A percentile compares a stretch with the other conserved stretches of the same genome.
phyloP scores from a whole-genome alignment of 2,888 invertebrate species.

The Drepanosiphum platanoidis region DNA sequence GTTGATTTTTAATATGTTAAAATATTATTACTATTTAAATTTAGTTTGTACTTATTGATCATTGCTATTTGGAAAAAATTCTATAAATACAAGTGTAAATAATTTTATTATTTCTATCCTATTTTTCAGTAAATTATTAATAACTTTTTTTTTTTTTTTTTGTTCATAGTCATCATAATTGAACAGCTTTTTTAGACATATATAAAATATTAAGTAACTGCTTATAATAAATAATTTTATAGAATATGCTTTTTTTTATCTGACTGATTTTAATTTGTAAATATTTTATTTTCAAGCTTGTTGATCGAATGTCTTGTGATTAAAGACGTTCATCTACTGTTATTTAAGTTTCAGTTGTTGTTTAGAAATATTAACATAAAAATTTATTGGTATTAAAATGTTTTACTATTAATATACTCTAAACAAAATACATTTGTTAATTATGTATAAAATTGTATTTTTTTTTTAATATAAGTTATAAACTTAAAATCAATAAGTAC shows the following conservation, averaged over 20 bases:
- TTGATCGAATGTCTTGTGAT: not conserved
- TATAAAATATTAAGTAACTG: not conserved
- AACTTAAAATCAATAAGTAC: too few relatives aligned
- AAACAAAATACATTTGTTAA: not conserved
- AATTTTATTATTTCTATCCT: slow-evolving; percentile 19
- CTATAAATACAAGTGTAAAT: slow-evolving; percentile 1
- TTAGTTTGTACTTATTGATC: not conserved
- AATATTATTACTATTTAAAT: not conserved
- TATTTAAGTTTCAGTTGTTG: slow-evolving; percentile 18
- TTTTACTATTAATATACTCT: not conserved
- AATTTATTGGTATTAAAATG: slow-evolving; percentile 8
- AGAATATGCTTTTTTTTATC: slow-evolving; percentile 5
- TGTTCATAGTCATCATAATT: slow-evolving; percentile 6
- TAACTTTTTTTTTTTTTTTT: not conserved
- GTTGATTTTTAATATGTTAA: not conserved
- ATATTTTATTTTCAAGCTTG: slow-evolving; percentile 12
- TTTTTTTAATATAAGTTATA: too few relatives aligned
- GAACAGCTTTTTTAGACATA: slow-evolving; percentile 1
- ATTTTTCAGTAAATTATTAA: slow-evolving; percentile 1
- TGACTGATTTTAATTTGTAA: slow-evolving; percentile 12
- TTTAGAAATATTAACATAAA: slow-evolving; percentile 25
- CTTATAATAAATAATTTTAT: not conserved
- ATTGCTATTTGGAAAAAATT: not conserved
- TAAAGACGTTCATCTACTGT: not conserved
- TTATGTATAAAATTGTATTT: not conserved